Percentiles rank a stretch among this genome's conserved stretches.
phyloP scores from a whole-genome alignment of 2,113 vertebrate species.

The Tachysurus fulvidraco region DNA sequence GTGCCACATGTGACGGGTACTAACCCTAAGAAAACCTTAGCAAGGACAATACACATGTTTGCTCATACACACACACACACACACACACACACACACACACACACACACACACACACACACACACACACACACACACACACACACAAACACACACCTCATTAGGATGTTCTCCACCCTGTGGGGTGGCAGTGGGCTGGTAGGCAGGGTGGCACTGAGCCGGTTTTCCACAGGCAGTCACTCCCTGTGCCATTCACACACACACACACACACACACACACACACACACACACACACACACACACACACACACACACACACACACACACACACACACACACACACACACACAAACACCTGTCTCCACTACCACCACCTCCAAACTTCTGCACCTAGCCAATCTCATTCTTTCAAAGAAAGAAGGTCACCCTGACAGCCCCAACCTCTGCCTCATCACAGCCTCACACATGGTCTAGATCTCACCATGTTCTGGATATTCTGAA shows the following conservation, averaged over 20 bases:
- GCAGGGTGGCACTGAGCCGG: conserved; percentile 48
- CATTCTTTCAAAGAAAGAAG: conserved; percentile 36
- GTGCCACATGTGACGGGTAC: conserved; percentile 43
- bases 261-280: conserved; percentile 19
- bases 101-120: conserved; percentile 19
- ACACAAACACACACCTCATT: conserved; percentile 25
- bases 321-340: conserved; percentile 28
- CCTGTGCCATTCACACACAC: conserved; percentile 33
- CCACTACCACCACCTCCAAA: conserved; percentile 28
- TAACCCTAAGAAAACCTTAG: conserved; percentile 41
- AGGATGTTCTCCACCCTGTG: conserved; percentile 39
- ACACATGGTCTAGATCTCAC: not conserved
- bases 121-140: conserved; percentile 23
- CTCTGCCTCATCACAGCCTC: conserved; percentile 16
- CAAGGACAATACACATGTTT: conserved; percentile 37
- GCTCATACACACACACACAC: conserved; percentile 4
- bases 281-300: conserved; percentile 22
- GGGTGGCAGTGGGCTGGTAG: conserved; percentile 40
- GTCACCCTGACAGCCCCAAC: conserved; percentile 38
- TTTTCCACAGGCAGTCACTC: conserved; percentile 46
- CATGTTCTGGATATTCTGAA: not conserved
- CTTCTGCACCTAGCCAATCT: conserved; percentile 30
- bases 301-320: conserved; percentile 42
- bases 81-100: conserved; percentile 24
- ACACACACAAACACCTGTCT: conserved; percentile 38